Conservation (phyloP, 2,888 invertebrate species). For the Agrilus mali region DNA sequence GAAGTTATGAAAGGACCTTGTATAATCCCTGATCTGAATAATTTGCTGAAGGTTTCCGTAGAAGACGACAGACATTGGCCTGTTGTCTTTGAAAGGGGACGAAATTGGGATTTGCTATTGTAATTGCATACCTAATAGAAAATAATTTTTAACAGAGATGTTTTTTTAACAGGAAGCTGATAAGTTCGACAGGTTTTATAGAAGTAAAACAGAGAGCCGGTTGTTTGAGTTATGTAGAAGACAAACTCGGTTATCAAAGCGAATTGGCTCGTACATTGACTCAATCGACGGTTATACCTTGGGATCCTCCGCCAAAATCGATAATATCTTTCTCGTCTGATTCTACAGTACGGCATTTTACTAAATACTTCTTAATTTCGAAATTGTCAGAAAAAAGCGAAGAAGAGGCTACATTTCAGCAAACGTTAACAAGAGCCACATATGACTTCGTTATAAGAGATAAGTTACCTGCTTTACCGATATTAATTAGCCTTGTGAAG, state of each 20-base stretch:
- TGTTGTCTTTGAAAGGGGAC: conserved; percentile 64
- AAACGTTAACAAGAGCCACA: conserved; percentile 52
- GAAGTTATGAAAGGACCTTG: conserved; percentile 62
- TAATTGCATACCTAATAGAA: conserved; percentile 34
- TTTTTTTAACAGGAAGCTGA: conserved; percentile 41
- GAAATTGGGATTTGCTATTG: conserved; percentile 76
- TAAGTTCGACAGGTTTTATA: conserved; percentile 56
- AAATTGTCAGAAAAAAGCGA: conserved; percentile 25
- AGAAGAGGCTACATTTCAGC: conserved; percentile 41
- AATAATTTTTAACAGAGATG: neutral
- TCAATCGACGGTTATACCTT: conserved; percentile 53
- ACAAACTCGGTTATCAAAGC: conserved; percentile 69
- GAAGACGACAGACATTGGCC: conserved; percentile 86
- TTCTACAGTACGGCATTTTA: conserved; percentile 54
- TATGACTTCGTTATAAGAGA: conserved; percentile 75
- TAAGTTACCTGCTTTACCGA: conserved; percentile 60
- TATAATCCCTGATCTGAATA: conserved; percentile 68
- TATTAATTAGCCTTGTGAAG: conserved; percentile 57
- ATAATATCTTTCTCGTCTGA: conserved; percentile 68
- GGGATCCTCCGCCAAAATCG: conserved; percentile 52
- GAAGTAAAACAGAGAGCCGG: conserved; percentile 85
- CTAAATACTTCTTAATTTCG: conserved; percentile 47
- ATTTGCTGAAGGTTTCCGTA: conserved; percentile 61
- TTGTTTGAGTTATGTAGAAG: conserved; percentile 74
- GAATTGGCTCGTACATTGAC: conserved; percentile 70